Evolutionary conservation across 1,140 invertebrate genomes (phyloP).

Genomic region (Lamellibrachia luymesi): DNA sequence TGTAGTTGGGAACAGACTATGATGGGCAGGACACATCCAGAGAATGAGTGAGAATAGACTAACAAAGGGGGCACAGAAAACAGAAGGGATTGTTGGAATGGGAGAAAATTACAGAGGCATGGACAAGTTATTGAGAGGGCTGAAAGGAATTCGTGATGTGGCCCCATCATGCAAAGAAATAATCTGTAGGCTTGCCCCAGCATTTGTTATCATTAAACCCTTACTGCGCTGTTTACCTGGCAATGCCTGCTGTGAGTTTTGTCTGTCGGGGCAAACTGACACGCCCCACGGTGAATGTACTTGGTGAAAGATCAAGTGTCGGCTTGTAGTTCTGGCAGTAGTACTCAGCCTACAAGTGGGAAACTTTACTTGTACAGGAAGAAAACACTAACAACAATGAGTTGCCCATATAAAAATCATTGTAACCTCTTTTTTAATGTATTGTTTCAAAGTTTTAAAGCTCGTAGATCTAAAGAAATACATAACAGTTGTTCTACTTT

Average conservation of each 20-base stretch:
- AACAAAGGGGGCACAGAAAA: too few relatives aligned
- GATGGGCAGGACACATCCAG: neutral
- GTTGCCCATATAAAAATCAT: too few relatives aligned
- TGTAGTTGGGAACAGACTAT: neutral
- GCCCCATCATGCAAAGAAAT: too few relatives aligned
- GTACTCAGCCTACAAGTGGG: constrained; percentile 66
- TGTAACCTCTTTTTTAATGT: too few relatives aligned
- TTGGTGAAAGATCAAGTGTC: constrained; percentile 61
- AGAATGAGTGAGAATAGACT: too few relatives aligned
- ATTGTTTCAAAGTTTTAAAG: too few relatives aligned
- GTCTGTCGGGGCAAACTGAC: constrained; percentile 51
- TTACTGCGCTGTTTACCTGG: neutral
- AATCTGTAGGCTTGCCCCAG: too few relatives aligned
- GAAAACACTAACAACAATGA: too few relatives aligned
- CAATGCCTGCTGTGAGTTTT: neutral
- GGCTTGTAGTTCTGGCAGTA: constrained; percentile 80
- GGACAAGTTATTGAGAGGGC: neutral
- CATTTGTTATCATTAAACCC: neutral
- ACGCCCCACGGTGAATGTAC: constrained; percentile 61
- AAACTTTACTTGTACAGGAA: neutral
- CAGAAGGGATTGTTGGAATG: neutral
- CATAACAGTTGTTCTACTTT: too few relatives aligned
- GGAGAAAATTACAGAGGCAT: neutral
- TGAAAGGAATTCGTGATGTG: constrained; percentile 1
- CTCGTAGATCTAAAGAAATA: too few relatives aligned